A percentile compares a stretch with the other conserved stretches of the same genome.
Evolutionary conservation across 1,140 invertebrate species (phyloP).

Genomic region (Dendrolimus kikuchii): DNA sequence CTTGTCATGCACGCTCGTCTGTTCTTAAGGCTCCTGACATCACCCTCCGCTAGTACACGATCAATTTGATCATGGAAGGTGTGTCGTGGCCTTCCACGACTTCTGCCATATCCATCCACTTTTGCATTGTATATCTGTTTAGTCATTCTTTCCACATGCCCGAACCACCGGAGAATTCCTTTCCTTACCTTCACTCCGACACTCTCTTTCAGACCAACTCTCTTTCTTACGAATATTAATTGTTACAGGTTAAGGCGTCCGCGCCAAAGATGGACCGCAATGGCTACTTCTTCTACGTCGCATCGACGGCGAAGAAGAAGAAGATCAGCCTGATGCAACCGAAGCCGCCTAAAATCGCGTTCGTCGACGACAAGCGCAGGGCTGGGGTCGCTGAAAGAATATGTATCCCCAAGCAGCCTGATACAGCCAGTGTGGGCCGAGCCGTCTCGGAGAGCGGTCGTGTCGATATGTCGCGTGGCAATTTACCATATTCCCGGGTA

Average conservation of each 20-base stretch:
- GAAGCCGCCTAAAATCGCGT: constrained; percentile 56
- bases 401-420: constrained; percentile 12
- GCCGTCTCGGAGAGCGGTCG: constrained; percentile 39
- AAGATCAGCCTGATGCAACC: constrained; percentile 69
- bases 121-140: too few relatives aligned
- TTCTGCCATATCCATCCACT: too few relatives aligned
- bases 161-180: too few relatives aligned
- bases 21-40: too few relatives aligned
- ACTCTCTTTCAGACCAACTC: too few relatives aligned
- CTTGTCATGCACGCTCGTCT: too few relatives aligned
- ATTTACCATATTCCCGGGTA: constrained; percentile 47
- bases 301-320: constrained; percentile 69
- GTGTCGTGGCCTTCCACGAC: too few relatives aligned
- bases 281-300: constrained; percentile 67
- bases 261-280: constrained; percentile 67
- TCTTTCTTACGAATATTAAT: too few relatives aligned
- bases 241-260: constrained; percentile 60
- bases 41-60: too few relatives aligned
- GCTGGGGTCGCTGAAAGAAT: constrained; percentile 46
- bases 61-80: too few relatives aligned
- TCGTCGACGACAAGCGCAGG: constrained; percentile 52
- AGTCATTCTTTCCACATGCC: too few relatives aligned
- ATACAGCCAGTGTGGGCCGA: constrained; percentile 43
- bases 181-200: too few relatives aligned
- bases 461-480: constrained; percentile 49